Evolutionary conservation across 2,113 vertebrate genomes (phyloP).

Genomic region (Plotosus lineatus): DNA sequence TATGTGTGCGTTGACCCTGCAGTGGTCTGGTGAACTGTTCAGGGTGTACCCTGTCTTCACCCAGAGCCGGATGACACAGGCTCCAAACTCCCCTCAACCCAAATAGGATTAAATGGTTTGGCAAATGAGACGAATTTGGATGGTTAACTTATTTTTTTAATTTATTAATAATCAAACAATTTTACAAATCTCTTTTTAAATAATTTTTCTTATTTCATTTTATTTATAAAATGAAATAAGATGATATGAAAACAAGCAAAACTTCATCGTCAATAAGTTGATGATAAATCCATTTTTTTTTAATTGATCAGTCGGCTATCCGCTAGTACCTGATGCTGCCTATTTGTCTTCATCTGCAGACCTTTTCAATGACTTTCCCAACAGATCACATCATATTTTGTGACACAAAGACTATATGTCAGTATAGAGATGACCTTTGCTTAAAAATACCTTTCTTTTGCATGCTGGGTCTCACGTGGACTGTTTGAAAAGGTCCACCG

Average conservation of each 20-base stretch:
- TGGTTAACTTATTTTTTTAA: too few species aligned
- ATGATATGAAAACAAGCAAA: too few species aligned
- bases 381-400: slow-evolving; percentile 21
- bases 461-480: slow-evolving; percentile 4
- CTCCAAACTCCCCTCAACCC: too few species aligned
- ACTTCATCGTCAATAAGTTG: too few species aligned
- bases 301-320: background rate
- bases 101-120: too few species aligned
- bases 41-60: too few species aligned
- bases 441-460: slow-evolving; percentile 25
- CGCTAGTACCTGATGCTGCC: background rate
- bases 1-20: too few species aligned
- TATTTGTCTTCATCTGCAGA: background rate
- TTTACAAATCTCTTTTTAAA: background rate
- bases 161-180: slow-evolving; percentile 12
- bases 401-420: slow-evolving; percentile 47
- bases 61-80: too few species aligned
- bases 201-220: too few species aligned
- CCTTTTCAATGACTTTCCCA: slow-evolving; percentile 2
- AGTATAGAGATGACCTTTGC: slow-evolving; percentile 56
- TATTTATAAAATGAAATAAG: too few species aligned
- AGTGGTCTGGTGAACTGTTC: too few species aligned
- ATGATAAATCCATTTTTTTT: background rate
- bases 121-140: too few species aligned
- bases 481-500: background rate